Base-by-base conservation (phyloP, 2,888 invertebrate genomes). In the Xestoiulus laeticollis region DNA sequence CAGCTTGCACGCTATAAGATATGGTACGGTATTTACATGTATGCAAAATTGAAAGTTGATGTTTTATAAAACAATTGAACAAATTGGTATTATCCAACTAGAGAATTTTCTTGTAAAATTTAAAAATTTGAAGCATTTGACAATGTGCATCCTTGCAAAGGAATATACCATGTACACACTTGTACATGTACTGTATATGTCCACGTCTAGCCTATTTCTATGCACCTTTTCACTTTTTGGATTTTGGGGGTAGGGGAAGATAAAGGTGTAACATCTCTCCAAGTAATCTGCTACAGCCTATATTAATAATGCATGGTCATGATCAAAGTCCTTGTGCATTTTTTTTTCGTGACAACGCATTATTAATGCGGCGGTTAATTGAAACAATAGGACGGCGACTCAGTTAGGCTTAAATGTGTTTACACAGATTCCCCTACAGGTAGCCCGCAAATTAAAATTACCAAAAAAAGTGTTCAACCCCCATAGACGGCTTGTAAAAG, bases 321-420 rank as follows among this genome's bases (percentile, higher is more conserved):
- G 68, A 68, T 68, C 68, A 68, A 68, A 68, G 68, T 68, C 68
- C 68, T 22, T n/a, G n/a, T 68, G 68, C 68, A 68, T 68, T 68
- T 68, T 68, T 68, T 68, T n/a, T 48, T 26, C 68, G 26, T 68
- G 68, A 68, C 68, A 68, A n/a, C 68, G 68, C 68, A 68, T 68
- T 68, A 68, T 68, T 68, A 68, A 68, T 68, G 68, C 68, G 68
- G 68, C 68, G 68, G 68, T 68, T 68, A 68, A 68, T 68, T 68
- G 68, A 68, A 68, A 68, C 68, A 68, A 68, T 68, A 68, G 68
- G 68, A 22, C 68, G 22, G 68, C 68, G 22, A 12, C 26, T 22
- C 22, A 68, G 68, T 26, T 68, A 68, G 68, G 68, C 68, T 68
- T 68, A 68, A 59, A n/a, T 59, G 68, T 68, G 68, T 68, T 68